These are phyloP conservation scores for Lasius fuliginosus DNA, from an alignment of 2,888 invertebrate species.

Conservation along the genomic window DNA sequence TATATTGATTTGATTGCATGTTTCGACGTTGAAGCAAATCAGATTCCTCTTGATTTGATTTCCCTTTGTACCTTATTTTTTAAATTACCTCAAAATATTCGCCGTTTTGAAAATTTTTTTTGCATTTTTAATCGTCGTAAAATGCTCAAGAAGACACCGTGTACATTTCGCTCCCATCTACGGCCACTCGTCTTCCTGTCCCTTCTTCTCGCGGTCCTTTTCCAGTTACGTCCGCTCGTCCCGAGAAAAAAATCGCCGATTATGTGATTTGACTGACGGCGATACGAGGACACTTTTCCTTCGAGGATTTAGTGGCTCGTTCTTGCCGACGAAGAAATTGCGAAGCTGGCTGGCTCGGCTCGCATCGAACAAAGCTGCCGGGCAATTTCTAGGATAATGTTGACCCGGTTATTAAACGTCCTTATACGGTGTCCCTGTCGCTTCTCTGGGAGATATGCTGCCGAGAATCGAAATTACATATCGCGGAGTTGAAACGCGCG, in stretches of 20 bases:
- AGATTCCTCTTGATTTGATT: not conserved
- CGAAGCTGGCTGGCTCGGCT: slow-evolving; percentile 16
- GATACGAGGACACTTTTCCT: slow-evolving; percentile 51
- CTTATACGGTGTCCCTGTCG: slow-evolving; percentile 26
- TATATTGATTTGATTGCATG: not conserved
- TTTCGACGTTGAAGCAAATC: not conserved
- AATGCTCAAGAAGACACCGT: slow-evolving; percentile 1
- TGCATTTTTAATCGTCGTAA: not conserved
- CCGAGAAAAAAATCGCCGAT: slow-evolving; percentile 67
- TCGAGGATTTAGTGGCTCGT: slow-evolving; percentile 43
- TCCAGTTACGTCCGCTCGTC: slow-evolving; percentile 39
- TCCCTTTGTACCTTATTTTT: not conserved
- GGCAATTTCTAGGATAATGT: slow-evolving; percentile 53
- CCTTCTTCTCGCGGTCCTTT: slow-evolving; percentile 46
- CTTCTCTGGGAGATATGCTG: not conserved
- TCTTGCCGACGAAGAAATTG: slow-evolving; percentile 37
- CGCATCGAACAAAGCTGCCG: slow-evolving; percentile 16
- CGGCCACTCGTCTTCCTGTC: slow-evolving; percentile 31
- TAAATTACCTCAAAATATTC: not conserved
- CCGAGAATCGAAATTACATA: slow-evolving; percentile 9
- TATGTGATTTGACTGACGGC: slow-evolving; percentile 60
- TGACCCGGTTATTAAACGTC: slow-evolving; percentile 39
- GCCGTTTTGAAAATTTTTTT: not conserved
- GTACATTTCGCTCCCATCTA: slow-evolving; percentile 66
- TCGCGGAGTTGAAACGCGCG: not conserved